These are phyloP conservation scores for Heteropelma amictum DNA, from an alignment of 2,888 invertebrate genomes.

Conservation along the genomic window DNA sequence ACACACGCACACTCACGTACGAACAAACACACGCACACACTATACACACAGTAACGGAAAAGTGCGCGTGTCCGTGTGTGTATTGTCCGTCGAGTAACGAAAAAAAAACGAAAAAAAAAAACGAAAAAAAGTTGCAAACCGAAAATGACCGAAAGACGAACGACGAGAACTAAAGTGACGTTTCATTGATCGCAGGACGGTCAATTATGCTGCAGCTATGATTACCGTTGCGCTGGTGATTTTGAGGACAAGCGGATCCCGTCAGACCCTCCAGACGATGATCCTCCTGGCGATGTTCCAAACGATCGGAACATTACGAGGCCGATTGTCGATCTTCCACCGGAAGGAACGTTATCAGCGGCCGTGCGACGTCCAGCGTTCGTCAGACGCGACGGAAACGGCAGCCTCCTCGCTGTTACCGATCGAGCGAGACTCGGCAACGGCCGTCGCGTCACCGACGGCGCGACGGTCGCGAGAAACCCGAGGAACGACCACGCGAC, in stretches of 20 bases:
- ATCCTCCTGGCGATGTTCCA: conserved; percentile 64
- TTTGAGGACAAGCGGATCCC: conserved; percentile 68
- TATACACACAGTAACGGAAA: neutral
- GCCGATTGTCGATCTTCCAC: conserved; percentile 66
- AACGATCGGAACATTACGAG: conserved; percentile 65
- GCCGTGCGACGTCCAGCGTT: conserved; percentile 53
- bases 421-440: too few relatives aligned
- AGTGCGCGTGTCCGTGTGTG: conserved; percentile 22
- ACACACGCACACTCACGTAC: neutral
- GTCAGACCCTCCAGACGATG: conserved; percentile 64
- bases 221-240: conserved; percentile 78
- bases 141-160: neutral
- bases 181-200: conserved; percentile 76
- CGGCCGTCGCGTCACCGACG: conserved; percentile 30
- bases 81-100: neutral
- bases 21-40: neutral
- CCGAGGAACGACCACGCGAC: neutral
- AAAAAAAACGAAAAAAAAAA: neutral
- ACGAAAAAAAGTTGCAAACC: neutral
- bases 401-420: conserved; percentile 13
- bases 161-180: conserved; percentile 40
- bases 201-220: conserved; percentile 80
- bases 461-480: conserved; percentile 31
- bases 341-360: conserved; percentile 74
- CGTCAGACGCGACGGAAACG: conserved; percentile 11